Conservation (phyloP, 2,113 vertebrate species). For the Opisthocomus hoazin region DNA sequence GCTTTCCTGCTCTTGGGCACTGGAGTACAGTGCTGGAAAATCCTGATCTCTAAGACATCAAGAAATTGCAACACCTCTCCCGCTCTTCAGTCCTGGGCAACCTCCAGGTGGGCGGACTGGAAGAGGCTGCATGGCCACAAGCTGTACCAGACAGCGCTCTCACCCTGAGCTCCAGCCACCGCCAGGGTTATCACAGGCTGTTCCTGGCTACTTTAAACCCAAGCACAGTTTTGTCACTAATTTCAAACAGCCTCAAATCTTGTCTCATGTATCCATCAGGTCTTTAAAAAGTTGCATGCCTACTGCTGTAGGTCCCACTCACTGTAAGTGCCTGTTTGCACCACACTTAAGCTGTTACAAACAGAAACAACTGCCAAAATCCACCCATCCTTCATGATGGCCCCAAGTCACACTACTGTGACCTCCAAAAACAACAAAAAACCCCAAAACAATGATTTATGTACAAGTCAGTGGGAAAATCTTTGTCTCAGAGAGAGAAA, state of each 20-base stretch:
- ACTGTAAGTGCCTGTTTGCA: not conserved
- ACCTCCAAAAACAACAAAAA: not conserved
- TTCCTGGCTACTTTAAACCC: not conserved
- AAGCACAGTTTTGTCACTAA: not conserved
- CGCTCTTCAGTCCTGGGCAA: not conserved
- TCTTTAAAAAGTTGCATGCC: not conserved
- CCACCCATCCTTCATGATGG: not conserved
- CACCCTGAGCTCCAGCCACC: not conserved
- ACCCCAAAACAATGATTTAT: not conserved
- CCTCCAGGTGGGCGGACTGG: not conserved
- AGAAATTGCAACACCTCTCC: not conserved
- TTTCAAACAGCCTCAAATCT: not conserved
- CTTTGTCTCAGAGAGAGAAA: not conserved
- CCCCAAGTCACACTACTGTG: not conserved
- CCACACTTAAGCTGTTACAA: not conserved
- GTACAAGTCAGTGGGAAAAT: not conserved
- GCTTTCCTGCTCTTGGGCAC: not conserved
- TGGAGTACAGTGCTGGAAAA: not conserved
- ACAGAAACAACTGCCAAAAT: not conserved
- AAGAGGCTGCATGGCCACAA: not conserved
- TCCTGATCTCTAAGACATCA: not conserved
- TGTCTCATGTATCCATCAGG: not conserved
- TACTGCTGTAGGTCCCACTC: not conserved
- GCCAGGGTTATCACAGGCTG: not conserved
- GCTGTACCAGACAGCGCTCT: accelerated